Evolutionary conservation across 2,888 invertebrate genomes (phyloP).

Genomic region (Chydorus sphaericus): DNA sequence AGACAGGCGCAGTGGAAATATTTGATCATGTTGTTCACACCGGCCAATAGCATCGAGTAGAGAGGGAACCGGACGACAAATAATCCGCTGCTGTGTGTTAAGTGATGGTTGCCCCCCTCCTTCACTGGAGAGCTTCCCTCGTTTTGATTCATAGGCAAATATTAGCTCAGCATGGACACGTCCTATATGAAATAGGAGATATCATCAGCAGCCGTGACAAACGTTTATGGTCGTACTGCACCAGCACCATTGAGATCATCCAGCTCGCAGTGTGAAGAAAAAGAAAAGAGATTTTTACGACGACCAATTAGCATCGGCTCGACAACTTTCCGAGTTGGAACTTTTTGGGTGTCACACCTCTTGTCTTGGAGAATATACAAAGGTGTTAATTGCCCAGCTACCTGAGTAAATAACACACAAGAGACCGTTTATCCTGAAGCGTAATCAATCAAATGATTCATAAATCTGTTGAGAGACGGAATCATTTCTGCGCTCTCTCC

Average conservation of each 20-base stretch:
- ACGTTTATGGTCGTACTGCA: not conserved
- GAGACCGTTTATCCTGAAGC: too few relatives aligned
- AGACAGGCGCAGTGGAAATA: not conserved
- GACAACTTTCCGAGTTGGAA: too few relatives aligned
- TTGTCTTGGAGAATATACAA: not conserved
- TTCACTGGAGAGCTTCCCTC: not conserved
- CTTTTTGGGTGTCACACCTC: too few relatives aligned
- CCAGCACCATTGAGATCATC: not conserved
- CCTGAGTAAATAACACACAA: too few relatives aligned
- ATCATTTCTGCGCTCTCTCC: too few relatives aligned
- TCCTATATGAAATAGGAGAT: not conserved
- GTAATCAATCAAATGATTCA: too few relatives aligned
- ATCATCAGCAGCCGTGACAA: not conserved
- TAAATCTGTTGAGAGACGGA: too few relatives aligned
- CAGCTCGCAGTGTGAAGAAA: too few relatives aligned
- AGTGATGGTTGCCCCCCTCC: not conserved
- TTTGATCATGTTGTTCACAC: slow-evolving; percentile 6
- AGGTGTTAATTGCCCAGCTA: too few relatives aligned
- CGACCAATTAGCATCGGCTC: not conserved
- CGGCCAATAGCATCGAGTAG: too few relatives aligned
- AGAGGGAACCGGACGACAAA: too few relatives aligned
- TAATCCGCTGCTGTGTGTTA: too few relatives aligned
- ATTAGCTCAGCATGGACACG: not conserved
- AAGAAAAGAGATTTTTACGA: not conserved
- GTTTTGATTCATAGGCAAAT: not conserved